Conservation (phyloP, 1,140 invertebrate species). For the Sycophila sp. region DNA sequence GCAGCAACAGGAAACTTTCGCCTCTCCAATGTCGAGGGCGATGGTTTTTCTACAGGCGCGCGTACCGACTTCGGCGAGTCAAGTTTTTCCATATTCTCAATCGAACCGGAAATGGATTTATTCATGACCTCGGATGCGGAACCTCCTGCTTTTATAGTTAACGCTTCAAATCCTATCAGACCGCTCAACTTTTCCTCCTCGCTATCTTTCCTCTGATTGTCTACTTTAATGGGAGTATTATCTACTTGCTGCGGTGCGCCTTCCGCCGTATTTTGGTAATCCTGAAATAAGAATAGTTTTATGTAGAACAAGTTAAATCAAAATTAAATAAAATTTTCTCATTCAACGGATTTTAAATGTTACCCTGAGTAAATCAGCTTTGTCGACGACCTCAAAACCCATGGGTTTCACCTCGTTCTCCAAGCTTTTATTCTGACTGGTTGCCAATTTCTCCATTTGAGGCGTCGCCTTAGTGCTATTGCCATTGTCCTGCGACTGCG, state of each 20-base stretch:
- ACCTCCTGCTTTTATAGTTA: constrained; percentile 34
- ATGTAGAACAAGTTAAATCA: background rate
- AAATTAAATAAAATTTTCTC: background rate
- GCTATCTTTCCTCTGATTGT: constrained; percentile 25
- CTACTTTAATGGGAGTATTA: background rate
- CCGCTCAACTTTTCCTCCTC: constrained; percentile 29
- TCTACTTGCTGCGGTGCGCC: background rate
- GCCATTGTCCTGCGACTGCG: constrained; percentile 38
- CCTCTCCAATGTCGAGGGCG: constrained; percentile 55
- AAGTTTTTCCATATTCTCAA: constrained; percentile 42
- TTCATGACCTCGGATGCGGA: constrained; percentile 14
- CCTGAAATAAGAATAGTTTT: background rate
- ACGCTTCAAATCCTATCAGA: constrained; percentile 46
- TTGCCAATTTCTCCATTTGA: constrained; percentile 41
- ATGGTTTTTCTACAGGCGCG: constrained; percentile 54
- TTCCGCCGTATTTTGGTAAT: background rate
- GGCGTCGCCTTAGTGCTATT: background rate
- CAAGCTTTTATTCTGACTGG: constrained; percentile 20
- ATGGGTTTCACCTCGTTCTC: constrained; percentile 39
- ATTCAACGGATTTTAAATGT: background rate
- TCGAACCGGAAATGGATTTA: constrained; percentile 36
- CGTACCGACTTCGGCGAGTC: constrained; percentile 45
- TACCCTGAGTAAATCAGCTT: constrained; percentile 21
- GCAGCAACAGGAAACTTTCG: constrained; percentile 66
- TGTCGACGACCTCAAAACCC: constrained; percentile 28